These are phyloP conservation scores for Spondyliosoma cantharus DNA, from an alignment of 2,797 vertebrate genomes.

Conservation along the genomic window DNA sequence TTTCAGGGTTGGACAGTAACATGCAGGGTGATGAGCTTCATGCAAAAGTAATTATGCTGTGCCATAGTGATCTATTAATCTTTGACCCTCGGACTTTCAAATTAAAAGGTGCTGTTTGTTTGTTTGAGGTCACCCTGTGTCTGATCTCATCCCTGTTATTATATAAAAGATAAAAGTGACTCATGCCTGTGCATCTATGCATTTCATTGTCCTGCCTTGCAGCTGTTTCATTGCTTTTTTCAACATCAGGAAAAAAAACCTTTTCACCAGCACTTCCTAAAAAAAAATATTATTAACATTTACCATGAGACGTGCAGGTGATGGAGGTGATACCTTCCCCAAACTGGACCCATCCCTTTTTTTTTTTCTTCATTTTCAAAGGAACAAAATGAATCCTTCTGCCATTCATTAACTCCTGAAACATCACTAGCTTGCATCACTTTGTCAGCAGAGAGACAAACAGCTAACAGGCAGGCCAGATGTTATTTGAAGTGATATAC, in stretches of 20 bases:
- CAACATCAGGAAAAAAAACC: neutral
- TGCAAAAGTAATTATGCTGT: neutral
- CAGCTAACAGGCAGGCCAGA: neutral
- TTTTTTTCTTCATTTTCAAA: no score
- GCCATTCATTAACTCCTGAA: neutral
- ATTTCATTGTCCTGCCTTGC: neutral
- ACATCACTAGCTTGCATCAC: neutral
- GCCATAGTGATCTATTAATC: neutral
- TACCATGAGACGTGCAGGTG: neutral
- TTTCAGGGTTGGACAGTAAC: neutral
- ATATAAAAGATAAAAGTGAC: neutral
- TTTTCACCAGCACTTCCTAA: neutral
- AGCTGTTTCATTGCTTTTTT: neutral
- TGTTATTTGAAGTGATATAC: slow-evolving; percentile 46
- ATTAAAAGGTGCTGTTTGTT: neutral
- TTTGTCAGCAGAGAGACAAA: neutral
- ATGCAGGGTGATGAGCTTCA: neutral
- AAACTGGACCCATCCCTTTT: no score
- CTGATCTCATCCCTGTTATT: neutral
- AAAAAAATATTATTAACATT: neutral
- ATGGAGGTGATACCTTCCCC: neutral
- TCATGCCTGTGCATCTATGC: slow-evolving; percentile 6
- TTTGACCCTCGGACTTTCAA: no score
- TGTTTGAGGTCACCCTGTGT: neutral
- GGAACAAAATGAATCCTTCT: neutral